Evolutionary conservation across 1,140 invertebrate genomes (phyloP), one percentile per base, ranked within the genome.

Genomic region (Zelostemma sp.): DNA sequence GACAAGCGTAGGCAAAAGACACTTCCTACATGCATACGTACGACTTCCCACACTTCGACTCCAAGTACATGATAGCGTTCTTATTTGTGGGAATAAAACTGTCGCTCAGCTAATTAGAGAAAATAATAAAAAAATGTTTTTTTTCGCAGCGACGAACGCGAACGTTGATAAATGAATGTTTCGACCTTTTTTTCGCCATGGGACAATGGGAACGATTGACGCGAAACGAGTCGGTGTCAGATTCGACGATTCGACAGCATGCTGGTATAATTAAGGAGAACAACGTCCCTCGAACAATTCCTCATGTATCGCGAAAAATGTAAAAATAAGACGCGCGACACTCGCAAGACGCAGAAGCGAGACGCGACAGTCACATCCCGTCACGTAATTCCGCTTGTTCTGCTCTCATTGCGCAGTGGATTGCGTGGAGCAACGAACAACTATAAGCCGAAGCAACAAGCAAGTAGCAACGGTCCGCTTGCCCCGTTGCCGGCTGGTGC

Each of bases 401-500:
- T 70, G 68, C 68, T 73, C 74, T 73, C 68, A 71, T 73, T 75
- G 66, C 66, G 61, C 59, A 59, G 60, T 67, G 58, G 61, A 69
- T 72, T 65, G 54, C 55, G 68, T 68, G 65, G 60, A 73, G 57
- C 61, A 67, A 68, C 61, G 62, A 68, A 41, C 57, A 64, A 70
- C 54, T 68, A 68, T 68, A 68, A 71, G 60, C 62, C 47, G 60
- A 67, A 47, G 51, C 70, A 67, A 56, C 64, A 53, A 63, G 63
- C 62, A 69, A 67, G 54, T 48, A 73, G 70, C 69, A 72, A 72
- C 64, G 65, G 64, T 67, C 68, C 65, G 65, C 61, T 68, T 67
- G 63, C 47, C 54, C 68, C 63, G 64, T 67, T 69, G 68, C 78
- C 71, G 72, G 75, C 72, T 77, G 76, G 70, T 76, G 72, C 75